These are phyloP conservation scores for Cisticola juncidis DNA, from an alignment of 2,113 vertebrate species.

Conservation along the genomic window DNA sequence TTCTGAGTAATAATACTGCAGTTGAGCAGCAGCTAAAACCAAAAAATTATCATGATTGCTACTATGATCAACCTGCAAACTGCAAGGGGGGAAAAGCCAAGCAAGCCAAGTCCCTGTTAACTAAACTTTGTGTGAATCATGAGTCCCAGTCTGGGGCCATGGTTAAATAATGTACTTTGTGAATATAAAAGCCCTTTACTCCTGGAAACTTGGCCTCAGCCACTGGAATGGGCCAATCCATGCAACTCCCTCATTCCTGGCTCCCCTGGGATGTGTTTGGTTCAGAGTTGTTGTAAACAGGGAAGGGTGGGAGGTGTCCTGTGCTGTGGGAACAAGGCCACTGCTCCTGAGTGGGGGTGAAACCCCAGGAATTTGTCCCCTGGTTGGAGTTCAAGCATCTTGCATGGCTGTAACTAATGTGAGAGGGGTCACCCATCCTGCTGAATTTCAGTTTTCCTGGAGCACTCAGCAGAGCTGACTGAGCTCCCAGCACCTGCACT, in stretches of 20 bases:
- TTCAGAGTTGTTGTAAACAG: not conserved
- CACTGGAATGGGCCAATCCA: not conserved
- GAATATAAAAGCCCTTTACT: conserved; percentile 25
- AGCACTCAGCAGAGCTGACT: not conserved
- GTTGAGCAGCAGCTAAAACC: not conserved
- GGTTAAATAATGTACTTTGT: conserved; percentile 16
- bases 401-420: not conserved
- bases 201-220: conserved; percentile 64
- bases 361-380: not conserved
- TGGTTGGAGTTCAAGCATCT: not conserved
- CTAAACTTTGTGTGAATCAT: conserved; percentile 36
- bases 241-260: not conserved
- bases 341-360: conserved; percentile 10
- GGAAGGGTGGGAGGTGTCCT: conserved; percentile 29
- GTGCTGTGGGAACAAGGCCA: not conserved
- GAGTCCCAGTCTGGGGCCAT: conserved; percentile 41
- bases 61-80: conserved; percentile 25
- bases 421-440: rapidly evolving
- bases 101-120: not conserved
- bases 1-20: conserved; percentile 40
- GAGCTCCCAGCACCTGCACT: not conserved
- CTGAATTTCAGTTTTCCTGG: not conserved
- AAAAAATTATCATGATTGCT: not conserved
- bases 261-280: conserved; percentile 17
- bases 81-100: not conserved